Evolutionary conservation across 1,140 invertebrate genomes (phyloP), one percentile per base, ranked within the genome.

Genomic region (Zaprionus camerounensis): DNA sequence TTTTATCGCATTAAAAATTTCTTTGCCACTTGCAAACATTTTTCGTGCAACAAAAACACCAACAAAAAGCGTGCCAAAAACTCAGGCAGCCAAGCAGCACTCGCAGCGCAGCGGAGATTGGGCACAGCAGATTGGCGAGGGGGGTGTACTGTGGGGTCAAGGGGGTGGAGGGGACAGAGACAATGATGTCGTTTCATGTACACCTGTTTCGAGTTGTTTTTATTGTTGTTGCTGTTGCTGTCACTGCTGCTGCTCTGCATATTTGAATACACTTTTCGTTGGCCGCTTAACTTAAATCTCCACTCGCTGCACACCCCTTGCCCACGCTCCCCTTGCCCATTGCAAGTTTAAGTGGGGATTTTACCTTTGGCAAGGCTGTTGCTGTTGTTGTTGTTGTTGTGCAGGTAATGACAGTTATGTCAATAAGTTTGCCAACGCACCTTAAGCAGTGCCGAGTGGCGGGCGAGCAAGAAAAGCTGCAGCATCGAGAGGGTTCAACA

Each of bases 1-100:
- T 90, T 91, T 90, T 90, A 90, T 90, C 85, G 86, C 85, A 90
- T 90, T 90, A 90, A 85, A 85, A 91, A 90, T 91, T 90, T 90
- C 76, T 78, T 80, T 72, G 71, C 70, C 78, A 63, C 62, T 70
- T 62, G 81, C 75, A 84, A 88, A 90, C 78, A 90, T 86, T 86
- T 85, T 86, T 85, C 75, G 81, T 74, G 71, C 70, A 74, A 75
- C 70, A 70, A 56, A 62, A 70, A 70, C 22, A 57, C 58, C 64
- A 63, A 69, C 76, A 78, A 78, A 62, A 61, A 72, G 74, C 82
- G 80, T 83, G 84, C 83, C 84, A 78, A 88, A 86, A 83, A 87
- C 84, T 71, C 74, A 83, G 73, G 63, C 76, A 65, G 76, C 63
- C 77, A 71, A 34, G 31, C 49, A 65, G 68, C 26, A 76, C 73